These are phyloP conservation scores for Rafetus swinhoei DNA, from an alignment of 2,113 vertebrate species.

Conservation along the genomic window DNA sequence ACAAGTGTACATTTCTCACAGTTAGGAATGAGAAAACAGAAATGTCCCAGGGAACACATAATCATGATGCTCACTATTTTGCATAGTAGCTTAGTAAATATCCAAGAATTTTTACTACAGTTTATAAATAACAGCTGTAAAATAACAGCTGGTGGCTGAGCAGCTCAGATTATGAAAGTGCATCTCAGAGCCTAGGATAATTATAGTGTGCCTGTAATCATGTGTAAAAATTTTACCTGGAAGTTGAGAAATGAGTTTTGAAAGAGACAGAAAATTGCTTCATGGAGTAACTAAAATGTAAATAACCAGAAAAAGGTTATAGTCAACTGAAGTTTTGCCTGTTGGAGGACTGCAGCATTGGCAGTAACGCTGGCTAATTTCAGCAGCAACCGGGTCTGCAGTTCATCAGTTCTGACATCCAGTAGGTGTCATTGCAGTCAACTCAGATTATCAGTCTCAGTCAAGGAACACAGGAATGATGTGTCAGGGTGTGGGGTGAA, in stretches of 20 bases:
- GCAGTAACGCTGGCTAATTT: neutral
- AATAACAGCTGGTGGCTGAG: slow-evolving; percentile 55
- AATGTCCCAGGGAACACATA: slow-evolving; percentile 47
- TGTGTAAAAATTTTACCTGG: slow-evolving; percentile 52
- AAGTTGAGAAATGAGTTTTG: slow-evolving; percentile 52
- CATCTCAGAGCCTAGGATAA: neutral
- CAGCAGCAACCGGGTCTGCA: slow-evolving; percentile 15
- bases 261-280: slow-evolving; percentile 58
- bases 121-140: slow-evolving; percentile 60
- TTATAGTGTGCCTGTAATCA: slow-evolving; percentile 26
- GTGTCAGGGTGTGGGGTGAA: slow-evolving; percentile 33
- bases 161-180: neutral
- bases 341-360: neutral
- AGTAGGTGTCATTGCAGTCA: slow-evolving; percentile 38
- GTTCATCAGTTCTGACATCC: slow-evolving; percentile 30
- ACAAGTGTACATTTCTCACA: slow-evolving; percentile 58
- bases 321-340: neutral
- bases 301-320: neutral
- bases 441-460: slow-evolving; percentile 29
- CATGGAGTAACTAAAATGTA: slow-evolving; percentile 31
- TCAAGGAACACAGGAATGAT: slow-evolving; percentile 30
- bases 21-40: slow-evolving; percentile 26
- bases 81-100: slow-evolving; percentile 58
- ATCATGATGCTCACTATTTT: slow-evolving; percentile 19
- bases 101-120: slow-evolving; percentile 41